Evolutionary conservation across 2,113 vertebrate species (phyloP).

Genomic region (Etheostoma spectabile): DNA sequence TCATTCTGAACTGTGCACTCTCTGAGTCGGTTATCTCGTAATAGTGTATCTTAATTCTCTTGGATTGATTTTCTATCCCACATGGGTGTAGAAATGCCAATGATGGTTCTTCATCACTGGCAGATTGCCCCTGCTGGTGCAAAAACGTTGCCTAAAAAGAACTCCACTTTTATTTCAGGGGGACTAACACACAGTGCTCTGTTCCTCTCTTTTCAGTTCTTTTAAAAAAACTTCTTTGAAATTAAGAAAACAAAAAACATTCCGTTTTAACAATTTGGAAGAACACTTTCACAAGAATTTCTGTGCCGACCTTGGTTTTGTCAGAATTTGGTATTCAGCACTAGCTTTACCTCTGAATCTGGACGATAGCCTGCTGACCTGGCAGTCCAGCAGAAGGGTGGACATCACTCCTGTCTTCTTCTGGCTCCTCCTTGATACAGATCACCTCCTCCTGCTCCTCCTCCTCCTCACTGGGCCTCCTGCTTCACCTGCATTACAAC

Average conservation of each 20-base stretch:
- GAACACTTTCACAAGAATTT: background rate
- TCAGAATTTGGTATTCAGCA: background rate
- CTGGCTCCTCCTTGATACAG: slow-evolving; percentile 83
- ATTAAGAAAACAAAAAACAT: too few relatives aligned
- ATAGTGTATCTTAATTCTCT: background rate
- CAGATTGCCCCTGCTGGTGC: background rate
- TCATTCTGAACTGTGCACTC: background rate
- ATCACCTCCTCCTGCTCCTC: slow-evolving; percentile 75
- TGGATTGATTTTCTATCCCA: background rate
- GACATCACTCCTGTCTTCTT: slow-evolving; percentile 67
- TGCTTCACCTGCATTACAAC: slow-evolving; percentile 73
- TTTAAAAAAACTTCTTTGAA: background rate
- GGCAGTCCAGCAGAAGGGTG: slow-evolving; percentile 55
- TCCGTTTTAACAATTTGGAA: background rate
- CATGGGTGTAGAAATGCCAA: background rate
- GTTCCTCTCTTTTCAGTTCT: background rate
- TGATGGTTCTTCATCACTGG: too few relatives aligned
- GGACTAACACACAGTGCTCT: background rate
- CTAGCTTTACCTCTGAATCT: slow-evolving; percentile 45
- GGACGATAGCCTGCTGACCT: slow-evolving; percentile 21
- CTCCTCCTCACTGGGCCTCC: slow-evolving; percentile 68
- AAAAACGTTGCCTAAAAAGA: background rate
- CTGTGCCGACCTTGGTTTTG: too few relatives aligned
- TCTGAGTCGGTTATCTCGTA: too few relatives aligned
- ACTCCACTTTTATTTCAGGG: background rate